Conservation (phyloP, 2,888 invertebrate species). For the Arge pagana region DNA sequence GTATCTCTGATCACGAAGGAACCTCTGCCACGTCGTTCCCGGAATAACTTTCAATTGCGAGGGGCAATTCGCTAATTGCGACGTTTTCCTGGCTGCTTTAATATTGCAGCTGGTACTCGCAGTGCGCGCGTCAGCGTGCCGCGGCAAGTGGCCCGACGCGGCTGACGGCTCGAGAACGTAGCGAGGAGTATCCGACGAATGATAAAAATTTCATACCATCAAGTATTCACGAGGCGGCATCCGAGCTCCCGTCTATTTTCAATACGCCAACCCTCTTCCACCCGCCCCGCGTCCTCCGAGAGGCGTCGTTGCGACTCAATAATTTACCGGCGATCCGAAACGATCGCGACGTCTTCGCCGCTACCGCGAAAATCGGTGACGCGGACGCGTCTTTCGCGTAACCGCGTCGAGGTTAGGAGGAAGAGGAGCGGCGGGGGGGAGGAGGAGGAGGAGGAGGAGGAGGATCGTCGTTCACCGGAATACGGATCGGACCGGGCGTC, state of each 20-base stretch:
- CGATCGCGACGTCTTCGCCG: too few species aligned
- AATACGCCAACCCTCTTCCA: too few species aligned
- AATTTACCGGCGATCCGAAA: too few species aligned
- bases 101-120: conserved; percentile 13
- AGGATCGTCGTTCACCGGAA: not conserved
- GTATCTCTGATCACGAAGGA: not conserved
- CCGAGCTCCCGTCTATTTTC: conserved; percentile 33
- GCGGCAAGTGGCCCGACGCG: conserved; percentile 18
- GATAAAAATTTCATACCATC: conserved; percentile 33
- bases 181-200: conserved; percentile 33
- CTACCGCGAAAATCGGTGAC: too few species aligned
- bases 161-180: conserved; percentile 25
- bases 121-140: conserved; percentile 13
- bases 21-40: too few species aligned
- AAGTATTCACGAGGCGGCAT: conserved; percentile 30
- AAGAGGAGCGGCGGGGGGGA: too few species aligned
- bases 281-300: too few species aligned
- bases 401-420: too few species aligned
- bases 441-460: too few species aligned
- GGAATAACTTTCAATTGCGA: conserved; percentile 12
- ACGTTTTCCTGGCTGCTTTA: conserved; percentile 15
- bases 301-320: too few species aligned
- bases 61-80: conserved; percentile 20
- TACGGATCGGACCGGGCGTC: not conserved
- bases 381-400: too few species aligned